Evolutionary conservation across 2,113 vertebrate species (phyloP).

Genomic region (Cygnus atratus): DNA sequence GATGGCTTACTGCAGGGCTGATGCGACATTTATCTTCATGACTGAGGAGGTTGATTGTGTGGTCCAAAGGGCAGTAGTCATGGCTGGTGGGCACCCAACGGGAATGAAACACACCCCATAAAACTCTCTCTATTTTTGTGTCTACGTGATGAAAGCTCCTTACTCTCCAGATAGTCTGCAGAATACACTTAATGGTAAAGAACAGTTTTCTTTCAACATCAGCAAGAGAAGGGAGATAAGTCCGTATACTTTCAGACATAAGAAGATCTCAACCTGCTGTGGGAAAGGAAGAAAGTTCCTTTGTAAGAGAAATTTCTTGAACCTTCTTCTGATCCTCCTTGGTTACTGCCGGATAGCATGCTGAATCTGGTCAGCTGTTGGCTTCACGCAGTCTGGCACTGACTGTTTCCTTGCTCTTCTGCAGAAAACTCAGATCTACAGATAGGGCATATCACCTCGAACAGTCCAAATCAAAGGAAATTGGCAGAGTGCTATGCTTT

Average conservation of each 20-base stretch:
- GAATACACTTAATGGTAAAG: constrained; percentile 21
- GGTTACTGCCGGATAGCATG: background rate
- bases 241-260: background rate
- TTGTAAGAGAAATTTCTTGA: background rate
- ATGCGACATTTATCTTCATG: constrained; percentile 77
- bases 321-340: background rate
- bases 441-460: background rate
- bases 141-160: constrained; percentile 30
- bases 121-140: constrained; percentile 48
- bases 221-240: constrained; percentile 20
- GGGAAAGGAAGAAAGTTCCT: background rate
- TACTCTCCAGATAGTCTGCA: constrained; percentile 29
- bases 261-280: background rate
- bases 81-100: constrained; percentile 55
- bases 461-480: background rate
- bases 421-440: background rate
- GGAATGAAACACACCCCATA: constrained; percentile 36
- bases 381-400: background rate
- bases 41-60: constrained; percentile 70
- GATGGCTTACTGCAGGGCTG: constrained; percentile 69
- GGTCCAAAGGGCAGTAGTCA: constrained; percentile 64
- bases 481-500: background rate
- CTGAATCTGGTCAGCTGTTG: background rate
- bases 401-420: background rate
- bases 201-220: constrained; percentile 33